Evolutionary conservation across 2,113 vertebrate species (phyloP), one percentile per base, ranked within the genome.

Genomic region (Sula dactylatra): DNA sequence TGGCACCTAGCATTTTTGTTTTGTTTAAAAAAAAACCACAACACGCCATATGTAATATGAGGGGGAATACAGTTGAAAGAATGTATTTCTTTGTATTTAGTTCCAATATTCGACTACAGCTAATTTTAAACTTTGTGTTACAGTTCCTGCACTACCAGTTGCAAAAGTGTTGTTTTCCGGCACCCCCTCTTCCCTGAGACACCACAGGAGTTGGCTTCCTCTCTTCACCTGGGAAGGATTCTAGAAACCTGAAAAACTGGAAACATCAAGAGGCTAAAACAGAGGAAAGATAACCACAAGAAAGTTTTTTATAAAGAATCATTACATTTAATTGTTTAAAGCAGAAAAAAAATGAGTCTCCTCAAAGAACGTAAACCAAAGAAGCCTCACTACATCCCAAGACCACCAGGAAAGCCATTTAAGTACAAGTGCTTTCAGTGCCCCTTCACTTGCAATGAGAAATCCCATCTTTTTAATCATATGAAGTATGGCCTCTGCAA

Each of bases 341-440:
- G 50, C 42, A 88, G 73, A 56, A 96, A 92, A 44, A 97, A 95
- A 40, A 99, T 99, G 99, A 99, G 99, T 40, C 98, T 98, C 31
- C 96, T 97, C 77, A 99, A 99, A 93, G 99, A 99, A 74, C 99
- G 99, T 59, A 99, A 99, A 91, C 99, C 99, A 32, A 99, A 99
- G 96, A 99, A 99, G 97, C 99, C 99, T 11, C 99, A 99, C 84
- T 99, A 99, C 92, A 99, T 99, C 94, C 99, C 99, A 13, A 97
- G 99, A 62, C 99, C 99, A 17, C 99, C 99, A 1, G 99, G 99
- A 85, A 99, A 99, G 80, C 99, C 99, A 8, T 99, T 99, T 97
- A 99, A 99, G 96, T 99, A 99, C 96, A 99, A 99, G 97, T 99
- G 99, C 86, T 99, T 99, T 98, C 99, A 99, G 82, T 99, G 99